These are phyloP conservation scores for Alosa sapidissima DNA, from an alignment of 2,797 vertebrate genomes.

Conservation along the genomic window DNA sequence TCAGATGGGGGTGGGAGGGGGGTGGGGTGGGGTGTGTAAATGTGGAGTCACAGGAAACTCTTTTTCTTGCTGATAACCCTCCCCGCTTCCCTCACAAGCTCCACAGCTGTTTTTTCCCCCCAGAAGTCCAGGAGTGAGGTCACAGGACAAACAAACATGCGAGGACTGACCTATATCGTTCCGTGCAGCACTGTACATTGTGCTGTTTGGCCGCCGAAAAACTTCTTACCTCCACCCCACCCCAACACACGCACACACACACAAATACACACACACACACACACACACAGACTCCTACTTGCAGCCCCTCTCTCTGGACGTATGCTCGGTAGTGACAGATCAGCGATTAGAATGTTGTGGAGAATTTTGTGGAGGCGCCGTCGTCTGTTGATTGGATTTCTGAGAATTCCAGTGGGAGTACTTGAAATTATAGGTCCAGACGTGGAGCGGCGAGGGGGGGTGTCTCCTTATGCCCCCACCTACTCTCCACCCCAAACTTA, in stretches of 20 bases:
- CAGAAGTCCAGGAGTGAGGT: conserved; percentile 14
- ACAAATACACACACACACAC: conserved; percentile 5
- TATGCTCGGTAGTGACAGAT: background rate
- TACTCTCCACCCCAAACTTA: background rate
- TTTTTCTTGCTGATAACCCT: conserved; percentile 48
- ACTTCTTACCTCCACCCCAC: background rate
- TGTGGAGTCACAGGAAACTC: conserved; percentile 5
- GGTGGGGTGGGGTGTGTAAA: conserved; percentile 24
- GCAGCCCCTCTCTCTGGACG: background rate
- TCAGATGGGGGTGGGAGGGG: conserved; percentile 36
- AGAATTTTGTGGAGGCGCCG: background rate
- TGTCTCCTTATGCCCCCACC: background rate
- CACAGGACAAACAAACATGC: background rate
- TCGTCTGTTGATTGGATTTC: background rate
- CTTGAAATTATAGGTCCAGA: background rate
- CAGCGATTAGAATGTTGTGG: background rate
- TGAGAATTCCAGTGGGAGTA: background rate
- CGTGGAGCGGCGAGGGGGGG: background rate
- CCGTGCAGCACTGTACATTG: conserved; percentile 4
- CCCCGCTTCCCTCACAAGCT: conserved; percentile 45
- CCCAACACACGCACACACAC: background rate
- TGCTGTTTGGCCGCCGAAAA: background rate
- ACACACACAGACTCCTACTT: background rate
- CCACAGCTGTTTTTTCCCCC: conserved; percentile 50
- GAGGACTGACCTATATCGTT: background rate